A percentile compares a stretch with the other conserved stretches of the same genome.
phyloP scores from a whole-genome alignment of 2,888 invertebrate genomes.

The Meghimatium bilineatum region DNA sequence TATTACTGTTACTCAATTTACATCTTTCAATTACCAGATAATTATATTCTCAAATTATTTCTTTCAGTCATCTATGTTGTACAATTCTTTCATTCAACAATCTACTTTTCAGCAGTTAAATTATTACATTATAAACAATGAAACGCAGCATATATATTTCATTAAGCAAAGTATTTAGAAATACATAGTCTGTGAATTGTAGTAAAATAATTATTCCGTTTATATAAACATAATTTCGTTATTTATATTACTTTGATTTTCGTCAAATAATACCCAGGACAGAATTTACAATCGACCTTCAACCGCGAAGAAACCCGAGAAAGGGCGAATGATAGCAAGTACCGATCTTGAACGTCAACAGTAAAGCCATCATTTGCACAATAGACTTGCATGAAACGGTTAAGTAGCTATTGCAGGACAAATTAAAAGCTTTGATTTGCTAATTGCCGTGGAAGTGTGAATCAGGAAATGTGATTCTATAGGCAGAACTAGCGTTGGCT shows the following conservation, averaged over 20 bases:
- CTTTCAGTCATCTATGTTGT: too few relatives aligned
- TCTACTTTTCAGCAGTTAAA: too few relatives aligned
- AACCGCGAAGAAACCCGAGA: background rate
- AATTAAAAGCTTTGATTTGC: conserved; percentile 28
- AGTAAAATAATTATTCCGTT: too few relatives aligned
- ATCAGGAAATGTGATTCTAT: background rate
- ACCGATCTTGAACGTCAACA: conserved; percentile 19
- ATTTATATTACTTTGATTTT: background rate
- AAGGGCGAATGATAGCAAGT: background rate
- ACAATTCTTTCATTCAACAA: too few relatives aligned
- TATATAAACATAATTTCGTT: too few relatives aligned
- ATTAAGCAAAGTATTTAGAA: too few relatives aligned
- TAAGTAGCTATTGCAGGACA: conserved; percentile 29
- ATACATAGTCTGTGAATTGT: too few relatives aligned
- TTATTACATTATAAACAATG: too few relatives aligned
- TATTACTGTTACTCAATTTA: too few relatives aligned
- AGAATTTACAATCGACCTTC: conserved; percentile 21
- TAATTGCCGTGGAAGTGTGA: background rate
- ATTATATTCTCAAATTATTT: too few relatives aligned
- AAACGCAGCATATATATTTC: too few relatives aligned
- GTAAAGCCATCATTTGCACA: conserved; percentile 15
- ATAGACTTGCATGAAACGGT: conserved; percentile 3
- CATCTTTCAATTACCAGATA: too few relatives aligned
- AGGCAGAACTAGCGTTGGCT: background rate
- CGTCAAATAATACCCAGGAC: background rate